Evolutionary conservation across 1,140 invertebrate species (phyloP).

Genomic region (Drosophila erecta): DNA sequence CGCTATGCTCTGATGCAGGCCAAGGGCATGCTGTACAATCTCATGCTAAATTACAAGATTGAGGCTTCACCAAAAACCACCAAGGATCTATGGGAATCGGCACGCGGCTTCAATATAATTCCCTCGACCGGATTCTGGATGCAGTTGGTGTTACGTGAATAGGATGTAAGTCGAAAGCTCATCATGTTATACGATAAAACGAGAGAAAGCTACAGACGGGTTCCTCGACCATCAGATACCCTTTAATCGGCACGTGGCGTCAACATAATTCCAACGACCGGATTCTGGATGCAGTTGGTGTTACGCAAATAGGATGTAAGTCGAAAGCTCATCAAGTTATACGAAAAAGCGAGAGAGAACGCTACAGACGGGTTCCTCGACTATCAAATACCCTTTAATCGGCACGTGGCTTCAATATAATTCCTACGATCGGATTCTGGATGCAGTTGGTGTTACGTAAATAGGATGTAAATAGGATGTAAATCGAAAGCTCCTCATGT

Average conservation of each 20-base stretch:
- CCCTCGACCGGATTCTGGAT: too few relatives aligned
- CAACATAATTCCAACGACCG: background rate
- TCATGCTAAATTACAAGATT: slow-evolving; percentile 87
- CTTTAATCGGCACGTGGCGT: background rate
- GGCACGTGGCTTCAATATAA: too few relatives aligned
- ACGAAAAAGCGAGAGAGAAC: too few relatives aligned
- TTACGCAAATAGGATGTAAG: background rate
- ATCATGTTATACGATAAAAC: too few relatives aligned
- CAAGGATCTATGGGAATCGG: background rate
- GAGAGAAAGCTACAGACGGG: too few relatives aligned
- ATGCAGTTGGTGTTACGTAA: slow-evolving; percentile 26
- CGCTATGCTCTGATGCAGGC: slow-evolving; percentile 84
- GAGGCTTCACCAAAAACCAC: slow-evolving; percentile 79
- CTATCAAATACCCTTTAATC: too few relatives aligned
- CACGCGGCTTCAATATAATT: background rate
- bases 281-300: slow-evolving; percentile 29
- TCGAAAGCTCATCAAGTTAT: background rate
- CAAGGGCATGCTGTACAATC: slow-evolving; percentile 84
- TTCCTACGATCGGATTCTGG: background rate
- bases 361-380: too few relatives aligned
- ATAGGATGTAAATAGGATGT: slow-evolving; percentile 13
- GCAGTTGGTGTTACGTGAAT: too few relatives aligned
- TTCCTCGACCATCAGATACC: too few relatives aligned
- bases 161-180: too few relatives aligned
- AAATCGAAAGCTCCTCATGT: background rate